A percentile compares a stretch with the other conserved stretches of the same genome.
phyloP scores from a whole-genome alignment of 2,797 vertebrate species.

The Takifugu rubripes region DNA sequence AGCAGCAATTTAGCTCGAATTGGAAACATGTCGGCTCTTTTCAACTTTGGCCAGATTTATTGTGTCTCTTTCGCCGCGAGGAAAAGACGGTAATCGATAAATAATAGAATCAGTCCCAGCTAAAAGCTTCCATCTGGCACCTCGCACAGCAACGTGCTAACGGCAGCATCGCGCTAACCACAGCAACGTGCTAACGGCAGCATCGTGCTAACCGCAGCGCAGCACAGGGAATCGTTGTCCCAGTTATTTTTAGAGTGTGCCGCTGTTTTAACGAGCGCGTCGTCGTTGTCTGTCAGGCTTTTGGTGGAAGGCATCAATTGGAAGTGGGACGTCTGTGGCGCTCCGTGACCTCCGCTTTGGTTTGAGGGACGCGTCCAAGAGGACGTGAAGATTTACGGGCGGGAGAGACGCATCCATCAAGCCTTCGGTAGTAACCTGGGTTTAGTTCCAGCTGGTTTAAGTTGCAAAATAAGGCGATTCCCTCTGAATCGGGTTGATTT shows the following conservation, averaged over 20 bases:
- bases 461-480: not conserved
- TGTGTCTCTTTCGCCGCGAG: slow-evolving; percentile 29
- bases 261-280: slow-evolving; percentile 31
- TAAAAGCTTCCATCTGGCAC: slow-evolving; percentile 62
- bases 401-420: slow-evolving; percentile 3
- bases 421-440: not conserved
- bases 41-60: slow-evolving; percentile 46
- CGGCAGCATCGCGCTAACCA: not conserved
- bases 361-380: not conserved
- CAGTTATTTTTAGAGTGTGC: slow-evolving; percentile 39
- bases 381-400: not conserved
- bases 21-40: slow-evolving; percentile 60
- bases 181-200: slow-evolving; percentile 16
- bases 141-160: slow-evolving; percentile 13
- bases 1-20: slow-evolving; percentile 53
- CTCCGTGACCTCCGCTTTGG: slow-evolving; percentile 21
- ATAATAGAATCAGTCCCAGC: slow-evolving; percentile 54
- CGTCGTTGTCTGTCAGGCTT: slow-evolving; percentile 38
- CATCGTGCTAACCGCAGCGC: not conserved
- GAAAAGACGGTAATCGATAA: slow-evolving; percentile 51
- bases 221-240: slow-evolving; percentile 31
- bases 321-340: slow-evolving; percentile 13
- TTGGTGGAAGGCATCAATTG: slow-evolving; percentile 4
- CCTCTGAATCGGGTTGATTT: not conserved
- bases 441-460: not conserved